Evolutionary conservation across 2,797 vertebrate genomes (phyloP), one percentile per base, ranked within the genome.

Genomic region (Eutrigla gurnardus): DNA sequence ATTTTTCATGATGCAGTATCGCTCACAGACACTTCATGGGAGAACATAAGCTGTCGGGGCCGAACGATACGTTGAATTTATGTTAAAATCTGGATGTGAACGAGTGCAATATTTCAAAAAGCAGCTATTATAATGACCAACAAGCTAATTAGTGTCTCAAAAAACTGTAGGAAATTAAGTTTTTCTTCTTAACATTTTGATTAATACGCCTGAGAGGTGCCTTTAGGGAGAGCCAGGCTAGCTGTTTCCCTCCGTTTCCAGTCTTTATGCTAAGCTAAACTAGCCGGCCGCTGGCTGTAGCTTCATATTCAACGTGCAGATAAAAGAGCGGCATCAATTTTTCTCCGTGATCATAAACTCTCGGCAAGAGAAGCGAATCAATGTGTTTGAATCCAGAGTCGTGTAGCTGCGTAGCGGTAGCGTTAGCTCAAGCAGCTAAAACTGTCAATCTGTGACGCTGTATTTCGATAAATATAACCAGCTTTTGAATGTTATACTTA

Each of bases 61-160:
- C 37, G 17, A 43, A 7, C 7, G 1, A n/a, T 52, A 63, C 5
- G 36, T 43, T 62, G 49, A 33, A 14, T 63, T 39, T 40, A 14
- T 7, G 18, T 46, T 25, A 11, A 46, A 49, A 25, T 64, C 14
- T 25, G 18, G 6, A 71, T 70, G 49, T 42, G 7, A 64, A 36
- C 42, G 36, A 67, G 49, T 37, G 40, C 5, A 3, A 12, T 45
- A 25, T 45, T 78, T 68, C 7, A 25, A 53, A 69, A 73, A 59
- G 11, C 10, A 12, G 6, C 40, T 40, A 7, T 50, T 65, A 61
- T 42, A 53, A 70, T 52, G 55, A 49, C 40, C 72, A 40, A 40
- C 42, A 18, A 55, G 14, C 14, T 43, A 33, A 57, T 25, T 13
- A 25, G 40, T 53, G 42, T 43, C 13, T 66, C 42, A 50, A 14